Conservation (phyloP, 2,113 vertebrate species). For the Phalacrocorax pelagicus region DNA sequence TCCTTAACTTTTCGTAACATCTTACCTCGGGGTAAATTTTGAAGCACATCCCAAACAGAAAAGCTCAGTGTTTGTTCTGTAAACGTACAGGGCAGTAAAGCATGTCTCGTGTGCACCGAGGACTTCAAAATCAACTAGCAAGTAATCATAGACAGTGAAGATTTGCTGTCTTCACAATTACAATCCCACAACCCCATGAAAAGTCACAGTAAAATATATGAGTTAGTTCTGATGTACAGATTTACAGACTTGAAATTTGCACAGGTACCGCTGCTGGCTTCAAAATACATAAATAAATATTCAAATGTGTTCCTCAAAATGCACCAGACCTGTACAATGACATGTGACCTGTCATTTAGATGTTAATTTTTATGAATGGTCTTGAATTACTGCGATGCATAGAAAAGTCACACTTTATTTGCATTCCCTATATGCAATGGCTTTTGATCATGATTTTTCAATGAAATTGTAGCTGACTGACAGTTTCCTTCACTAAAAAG, state of each 20-base stretch:
- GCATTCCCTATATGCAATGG: not conserved
- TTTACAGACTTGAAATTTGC: not conserved
- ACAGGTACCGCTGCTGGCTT: not conserved
- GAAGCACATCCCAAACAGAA: not conserved
- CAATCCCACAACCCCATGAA: not conserved
- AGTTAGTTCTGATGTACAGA: not conserved
- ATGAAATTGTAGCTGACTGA: not conserved
- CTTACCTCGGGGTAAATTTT: not conserved
- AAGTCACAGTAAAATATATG: not conserved
- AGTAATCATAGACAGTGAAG: not conserved
- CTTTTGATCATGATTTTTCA: not conserved
- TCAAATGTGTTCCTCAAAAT: not conserved
- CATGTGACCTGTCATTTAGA: not conserved
- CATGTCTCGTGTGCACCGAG: fast-evolving
- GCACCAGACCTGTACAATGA: fast-evolving
- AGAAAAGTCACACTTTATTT: not conserved
- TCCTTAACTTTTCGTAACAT: not conserved
- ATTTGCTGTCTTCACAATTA: not conserved
- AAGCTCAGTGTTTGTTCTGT: not conserved
- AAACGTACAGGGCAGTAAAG: not conserved
- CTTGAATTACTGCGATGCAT: not conserved
- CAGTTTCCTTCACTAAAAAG: not conserved
- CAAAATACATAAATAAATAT: not conserved
- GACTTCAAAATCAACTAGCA: not conserved
- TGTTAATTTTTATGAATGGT: not conserved